Evolutionary conservation across 2,888 invertebrate species (phyloP).

Genomic region (Campoletis raptor): DNA sequence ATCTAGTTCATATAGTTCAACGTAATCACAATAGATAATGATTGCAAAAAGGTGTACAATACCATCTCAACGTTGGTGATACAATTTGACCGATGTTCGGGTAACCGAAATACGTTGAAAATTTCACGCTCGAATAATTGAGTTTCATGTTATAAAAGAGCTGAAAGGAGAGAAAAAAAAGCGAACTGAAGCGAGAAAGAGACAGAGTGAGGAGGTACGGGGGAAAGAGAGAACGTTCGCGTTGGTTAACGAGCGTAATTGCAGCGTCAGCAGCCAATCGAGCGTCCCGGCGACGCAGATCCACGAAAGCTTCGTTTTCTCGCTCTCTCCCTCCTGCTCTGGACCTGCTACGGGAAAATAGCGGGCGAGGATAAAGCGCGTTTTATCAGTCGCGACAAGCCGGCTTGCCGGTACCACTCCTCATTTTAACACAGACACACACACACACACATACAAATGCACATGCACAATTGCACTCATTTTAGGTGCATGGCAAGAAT

Average conservation of each 20-base stretch:
- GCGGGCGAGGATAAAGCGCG: constrained; percentile 60
- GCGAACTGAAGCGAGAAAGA: constrained; percentile 10
- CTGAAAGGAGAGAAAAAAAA: constrained; percentile 23
- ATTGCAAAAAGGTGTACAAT: constrained; percentile 11
- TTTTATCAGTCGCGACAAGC: constrained; percentile 66
- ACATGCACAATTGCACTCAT: constrained; percentile 19
- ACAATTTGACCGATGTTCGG: constrained; percentile 60
- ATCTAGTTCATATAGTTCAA: constrained; percentile 16
- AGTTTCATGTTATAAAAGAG: constrained; percentile 62
- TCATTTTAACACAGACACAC: constrained; percentile 39
- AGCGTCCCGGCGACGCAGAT: constrained; percentile 61
- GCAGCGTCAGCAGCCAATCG: constrained; percentile 67
- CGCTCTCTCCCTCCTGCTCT: constrained; percentile 22
- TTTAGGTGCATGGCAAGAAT: neutral
- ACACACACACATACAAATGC: constrained; percentile 17
- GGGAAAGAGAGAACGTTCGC: constrained; percentile 54
- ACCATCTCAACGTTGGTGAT: constrained; percentile 30
- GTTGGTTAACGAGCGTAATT: constrained; percentile 70
- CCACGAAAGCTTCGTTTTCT: constrained; percentile 50
- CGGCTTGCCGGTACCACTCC: constrained; percentile 53
- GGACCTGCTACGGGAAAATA: constrained; percentile 21
- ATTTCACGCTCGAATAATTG: constrained; percentile 66
- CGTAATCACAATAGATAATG: neutral
- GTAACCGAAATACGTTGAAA: constrained; percentile 64
- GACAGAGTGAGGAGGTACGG: constrained; percentile 35